Evolutionary conservation across 2,888 invertebrate genomes (phyloP).

Genomic region (Spodoptera littoralis): DNA sequence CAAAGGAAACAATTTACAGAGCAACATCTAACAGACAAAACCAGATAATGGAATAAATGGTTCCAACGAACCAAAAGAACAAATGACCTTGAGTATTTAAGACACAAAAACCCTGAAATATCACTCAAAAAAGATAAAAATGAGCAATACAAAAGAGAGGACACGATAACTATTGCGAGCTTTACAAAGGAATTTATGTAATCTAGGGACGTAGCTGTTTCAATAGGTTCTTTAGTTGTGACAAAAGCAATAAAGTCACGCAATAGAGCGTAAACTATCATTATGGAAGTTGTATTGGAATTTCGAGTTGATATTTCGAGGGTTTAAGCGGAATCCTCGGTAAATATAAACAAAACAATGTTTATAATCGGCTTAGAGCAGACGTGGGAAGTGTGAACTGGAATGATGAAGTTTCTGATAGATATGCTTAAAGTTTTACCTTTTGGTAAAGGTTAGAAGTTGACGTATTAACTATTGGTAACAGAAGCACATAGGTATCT

Average conservation of each 20-base stretch:
- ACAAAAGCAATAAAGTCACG: conserved; percentile 44
- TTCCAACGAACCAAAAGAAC: too few relatives aligned
- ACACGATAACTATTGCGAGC: conserved; percentile 32
- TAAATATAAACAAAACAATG: conserved; percentile 11
- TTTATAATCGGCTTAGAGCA: conserved; percentile 17
- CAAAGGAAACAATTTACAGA: too few relatives aligned
- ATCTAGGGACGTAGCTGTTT: conserved; percentile 18
- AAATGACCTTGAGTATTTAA: conserved; percentile 2
- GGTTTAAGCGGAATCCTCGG: conserved; percentile 15
- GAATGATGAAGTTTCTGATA: conserved; percentile 8
- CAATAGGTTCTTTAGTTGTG: conserved; percentile 33
- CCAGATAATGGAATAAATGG: too few relatives aligned
- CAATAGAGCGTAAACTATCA: conserved; percentile 38
- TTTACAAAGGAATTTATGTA: conserved; percentile 31
- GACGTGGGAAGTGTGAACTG: conserved; percentile 2
- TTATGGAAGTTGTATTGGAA: conserved; percentile 30
- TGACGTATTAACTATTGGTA: too few relatives aligned
- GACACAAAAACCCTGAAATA: conserved; percentile 6
- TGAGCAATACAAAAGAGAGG: conserved; percentile 17
- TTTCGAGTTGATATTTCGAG: conserved; percentile 3
- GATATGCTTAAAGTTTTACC: not conserved
- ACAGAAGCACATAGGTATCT: too few relatives aligned
- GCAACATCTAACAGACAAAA: too few relatives aligned
- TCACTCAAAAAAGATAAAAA: conserved; percentile 10
- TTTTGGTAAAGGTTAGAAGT: not conserved